phyloP scores from a whole-genome alignment of 2,113 vertebrate genomes.

The Rana temporaria region DNA sequence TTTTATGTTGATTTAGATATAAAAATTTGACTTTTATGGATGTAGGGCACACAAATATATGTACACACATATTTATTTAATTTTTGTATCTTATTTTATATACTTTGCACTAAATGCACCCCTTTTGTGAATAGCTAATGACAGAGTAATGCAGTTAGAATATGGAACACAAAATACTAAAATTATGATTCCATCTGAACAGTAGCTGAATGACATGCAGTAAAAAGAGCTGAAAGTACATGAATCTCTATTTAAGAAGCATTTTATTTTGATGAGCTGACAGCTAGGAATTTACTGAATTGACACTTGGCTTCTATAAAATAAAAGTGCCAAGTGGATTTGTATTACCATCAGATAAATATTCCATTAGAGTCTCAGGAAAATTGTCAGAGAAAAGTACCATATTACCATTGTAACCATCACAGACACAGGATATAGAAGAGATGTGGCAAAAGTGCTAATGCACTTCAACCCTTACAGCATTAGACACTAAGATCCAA shows the following conservation, averaged over 20 bases:
- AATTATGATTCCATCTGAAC: not conserved
- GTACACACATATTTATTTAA: too few species aligned
- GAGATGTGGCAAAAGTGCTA: constrained; percentile 20
- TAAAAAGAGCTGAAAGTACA: not conserved
- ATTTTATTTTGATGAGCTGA: constrained; percentile 24
- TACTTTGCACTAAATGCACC: too few species aligned
- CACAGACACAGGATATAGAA: constrained; percentile 43
- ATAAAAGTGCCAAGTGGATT: constrained; percentile 44
- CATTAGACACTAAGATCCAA: constrained; percentile 12
- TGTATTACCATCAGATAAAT: constrained; percentile 51
- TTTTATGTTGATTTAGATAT: too few species aligned
- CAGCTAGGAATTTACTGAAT: constrained; percentile 43
- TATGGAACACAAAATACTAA: constrained; percentile 17
- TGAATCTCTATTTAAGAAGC: constrained; percentile 22
- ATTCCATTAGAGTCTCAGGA: constrained; percentile 40
- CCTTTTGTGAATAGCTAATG: too few species aligned
- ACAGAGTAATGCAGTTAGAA: not conserved
- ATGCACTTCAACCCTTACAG: constrained; percentile 18
- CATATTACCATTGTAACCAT: constrained; percentile 46
- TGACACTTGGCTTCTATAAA: constrained; percentile 40
- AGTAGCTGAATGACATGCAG: not conserved
- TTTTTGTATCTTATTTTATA: too few species aligned
- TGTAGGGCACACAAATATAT: too few species aligned
- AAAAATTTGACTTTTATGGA: too few species aligned
- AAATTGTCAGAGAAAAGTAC: constrained; percentile 47